Evolutionary conservation across 2,888 invertebrate species (phyloP), one percentile per base, ranked within the genome.

Genomic region (Phortica magna): DNA sequence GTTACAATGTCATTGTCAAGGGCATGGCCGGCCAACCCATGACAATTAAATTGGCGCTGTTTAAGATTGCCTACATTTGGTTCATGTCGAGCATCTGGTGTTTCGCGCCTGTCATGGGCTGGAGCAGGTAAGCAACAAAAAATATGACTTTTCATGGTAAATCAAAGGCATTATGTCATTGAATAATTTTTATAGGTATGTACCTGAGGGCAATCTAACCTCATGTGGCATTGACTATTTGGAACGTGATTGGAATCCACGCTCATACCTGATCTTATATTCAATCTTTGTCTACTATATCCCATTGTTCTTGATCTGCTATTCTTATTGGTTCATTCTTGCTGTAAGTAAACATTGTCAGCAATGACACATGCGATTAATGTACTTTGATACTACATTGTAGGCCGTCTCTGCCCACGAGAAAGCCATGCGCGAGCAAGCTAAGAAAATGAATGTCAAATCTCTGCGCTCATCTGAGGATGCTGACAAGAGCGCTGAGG

Each of bases 1-100:
- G 98, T 84, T 98, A 98, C 94, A 97, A 97, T 91, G 98, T 98
- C 77, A 98, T 98, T 90, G 98, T 98, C 57, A 97, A 97, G 92
- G 96, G 97, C 84, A 94, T 98, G 85, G 95, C 97, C 74, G 98
- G 96, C 14, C 95, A 96, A 86, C 97, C 97, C 39, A 93, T 98
- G 94, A 96, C 96, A 73, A 96, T 95, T 88, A 96, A 95, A 84
- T 95, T 95, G 81, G 96, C 97, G 59, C 92, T 97, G 80, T 91
- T 96, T 68, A 94, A 96, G 87, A 96, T 98, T 82, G 91, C 96
- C 5, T 93, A 94, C 59, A 95, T 97, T 81, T 98, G 98, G 97
- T 70, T 92, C 0, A 95, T 96, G 93, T 94, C 96, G 6, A 91
- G 95, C 71, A 93, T 93, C 67, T 98, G 97, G 97, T 96, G 97